phyloP scores from a whole-genome alignment of 2,888 invertebrate genomes.

The Vesta saturnalis region DNA sequence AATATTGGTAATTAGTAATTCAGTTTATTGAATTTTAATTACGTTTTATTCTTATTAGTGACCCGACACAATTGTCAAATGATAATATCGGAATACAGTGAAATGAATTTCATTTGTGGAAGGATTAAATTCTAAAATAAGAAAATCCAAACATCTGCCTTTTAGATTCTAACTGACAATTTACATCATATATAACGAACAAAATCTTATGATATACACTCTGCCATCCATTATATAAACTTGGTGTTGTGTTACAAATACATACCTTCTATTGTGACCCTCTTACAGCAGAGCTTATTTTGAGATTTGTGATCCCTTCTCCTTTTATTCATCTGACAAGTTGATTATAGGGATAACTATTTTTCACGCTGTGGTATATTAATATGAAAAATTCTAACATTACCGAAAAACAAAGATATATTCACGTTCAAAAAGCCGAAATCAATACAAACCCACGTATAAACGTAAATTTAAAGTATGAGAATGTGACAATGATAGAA shows the following conservation, averaged over 20 bases:
- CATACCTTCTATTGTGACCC: constrained; percentile 15
- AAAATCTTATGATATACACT: constrained; percentile 7
- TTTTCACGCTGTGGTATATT: background rate
- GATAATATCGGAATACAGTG: no score
- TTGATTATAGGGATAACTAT: constrained; percentile 26
- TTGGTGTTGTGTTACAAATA: constrained; percentile 21
- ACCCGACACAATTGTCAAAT: no score
- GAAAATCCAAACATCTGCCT: background rate
- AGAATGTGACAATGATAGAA: background rate
- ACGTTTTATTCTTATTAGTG: no score
- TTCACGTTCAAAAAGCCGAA: background rate
- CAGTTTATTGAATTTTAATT: no score
- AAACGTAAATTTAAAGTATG: background rate
- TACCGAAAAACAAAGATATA: background rate
- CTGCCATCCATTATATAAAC: constrained; percentile 4
- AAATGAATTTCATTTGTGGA: no score
- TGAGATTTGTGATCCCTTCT: constrained; percentile 17
- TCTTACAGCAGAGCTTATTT: constrained; percentile 22
- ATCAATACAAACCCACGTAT: no score
- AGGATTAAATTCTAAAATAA: no score
- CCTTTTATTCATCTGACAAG: constrained; percentile 23
- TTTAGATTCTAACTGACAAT: no score
- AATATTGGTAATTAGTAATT: no score
- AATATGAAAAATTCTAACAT: background rate
- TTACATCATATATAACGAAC: background rate